phyloP scores from a whole-genome alignment of 2,113 vertebrate genomes.

The Centropristis striata region DNA sequence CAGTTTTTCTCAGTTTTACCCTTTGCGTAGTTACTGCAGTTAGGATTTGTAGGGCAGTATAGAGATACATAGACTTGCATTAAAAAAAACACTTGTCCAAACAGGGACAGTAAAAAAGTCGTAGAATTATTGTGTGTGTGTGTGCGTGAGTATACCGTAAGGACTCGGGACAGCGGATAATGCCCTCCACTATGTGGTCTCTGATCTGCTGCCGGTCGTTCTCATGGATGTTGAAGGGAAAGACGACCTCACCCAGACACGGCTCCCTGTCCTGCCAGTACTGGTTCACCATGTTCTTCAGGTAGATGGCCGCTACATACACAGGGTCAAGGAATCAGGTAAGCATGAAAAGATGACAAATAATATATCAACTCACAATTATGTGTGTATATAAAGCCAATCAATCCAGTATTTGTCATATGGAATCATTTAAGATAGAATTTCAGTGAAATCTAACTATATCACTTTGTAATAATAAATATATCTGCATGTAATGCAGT shows the following conservation, averaged over 20 bases:
- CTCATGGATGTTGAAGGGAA: constrained; percentile 98
- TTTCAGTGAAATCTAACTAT: too few species aligned
- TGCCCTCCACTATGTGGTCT: constrained; percentile 95
- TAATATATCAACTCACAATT: too few species aligned
- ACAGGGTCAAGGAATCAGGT: background rate
- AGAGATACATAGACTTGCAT: background rate
- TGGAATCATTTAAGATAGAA: too few species aligned
- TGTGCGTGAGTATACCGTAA: constrained; percentile 86
- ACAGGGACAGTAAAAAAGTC: background rate
- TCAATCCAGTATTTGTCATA: too few species aligned
- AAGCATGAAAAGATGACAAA: background rate
- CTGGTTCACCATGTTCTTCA: constrained; percentile 99
- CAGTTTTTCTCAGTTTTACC: too few species aligned
- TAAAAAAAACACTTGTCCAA: background rate
- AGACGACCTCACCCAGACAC: constrained; percentile 89
- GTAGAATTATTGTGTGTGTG: background rate
- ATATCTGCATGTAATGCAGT: too few species aligned
- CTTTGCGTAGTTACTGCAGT: too few species aligned
- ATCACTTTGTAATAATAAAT: too few species aligned
- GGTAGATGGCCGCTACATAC: constrained; percentile 93
- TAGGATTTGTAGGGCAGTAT: too few species aligned
- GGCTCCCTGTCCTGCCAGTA: constrained; percentile 98
- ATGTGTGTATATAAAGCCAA: too few species aligned
- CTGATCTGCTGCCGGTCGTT: constrained; percentile 97
- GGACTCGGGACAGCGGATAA: constrained; percentile 95